phyloP scores from a whole-genome alignment of 1,140 invertebrate genomes.

The Apis laboriosa region DNA sequence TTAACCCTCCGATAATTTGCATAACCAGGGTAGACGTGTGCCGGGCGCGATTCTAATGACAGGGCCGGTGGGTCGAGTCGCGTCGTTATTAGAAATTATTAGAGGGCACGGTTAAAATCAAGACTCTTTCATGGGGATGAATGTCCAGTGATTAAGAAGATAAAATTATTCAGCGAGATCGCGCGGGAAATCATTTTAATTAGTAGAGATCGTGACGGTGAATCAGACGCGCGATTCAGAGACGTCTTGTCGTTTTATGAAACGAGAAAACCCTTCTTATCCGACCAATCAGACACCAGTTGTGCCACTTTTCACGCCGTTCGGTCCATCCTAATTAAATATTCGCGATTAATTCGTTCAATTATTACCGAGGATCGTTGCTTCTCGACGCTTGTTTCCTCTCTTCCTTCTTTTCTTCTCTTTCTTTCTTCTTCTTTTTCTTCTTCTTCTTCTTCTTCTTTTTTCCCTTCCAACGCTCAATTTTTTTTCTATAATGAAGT shows the following conservation, averaged over 20 bases:
- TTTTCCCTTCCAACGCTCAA: neutral
- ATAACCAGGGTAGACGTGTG: constrained; percentile 73
- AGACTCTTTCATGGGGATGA: constrained; percentile 80
- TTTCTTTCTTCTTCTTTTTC: neutral
- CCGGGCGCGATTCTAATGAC: constrained; percentile 70
- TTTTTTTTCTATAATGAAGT: constrained; percentile 14
- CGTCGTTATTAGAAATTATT: constrained; percentile 80
- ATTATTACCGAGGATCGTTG: constrained; percentile 22
- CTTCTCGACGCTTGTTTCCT: neutral
- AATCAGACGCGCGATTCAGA: constrained; percentile 50
- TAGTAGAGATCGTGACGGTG: constrained; percentile 66
- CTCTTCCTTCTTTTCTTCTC: too few species aligned
- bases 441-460: neutral
- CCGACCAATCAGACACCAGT: constrained; percentile 35
- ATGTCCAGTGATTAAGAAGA: constrained; percentile 79
- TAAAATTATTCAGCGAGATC: constrained; percentile 74
- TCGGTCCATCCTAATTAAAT: constrained; percentile 58
- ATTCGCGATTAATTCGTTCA: constrained; percentile 52
- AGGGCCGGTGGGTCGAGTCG: constrained; percentile 66
- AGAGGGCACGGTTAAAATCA: constrained; percentile 79
- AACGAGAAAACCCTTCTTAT: constrained; percentile 47
- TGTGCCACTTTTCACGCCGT: constrained; percentile 30
- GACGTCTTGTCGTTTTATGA: constrained; percentile 58
- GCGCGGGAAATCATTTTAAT: constrained; percentile 74
- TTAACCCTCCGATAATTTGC: constrained; percentile 75